Evolutionary conservation across 2,888 invertebrate species (phyloP).

Genomic region (Noctua pronuba): DNA sequence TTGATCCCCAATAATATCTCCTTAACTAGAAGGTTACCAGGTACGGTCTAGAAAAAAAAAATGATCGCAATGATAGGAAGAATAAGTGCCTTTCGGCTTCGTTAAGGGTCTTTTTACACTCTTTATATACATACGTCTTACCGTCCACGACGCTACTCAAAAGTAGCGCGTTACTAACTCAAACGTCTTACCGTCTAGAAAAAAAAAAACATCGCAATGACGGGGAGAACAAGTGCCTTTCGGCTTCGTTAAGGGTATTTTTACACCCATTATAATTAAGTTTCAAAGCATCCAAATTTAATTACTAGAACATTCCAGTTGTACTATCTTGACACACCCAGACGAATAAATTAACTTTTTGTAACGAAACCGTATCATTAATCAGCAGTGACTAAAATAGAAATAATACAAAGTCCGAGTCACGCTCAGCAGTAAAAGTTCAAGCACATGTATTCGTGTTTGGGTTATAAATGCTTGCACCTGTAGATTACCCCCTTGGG

Average conservation of each 20-base stretch:
- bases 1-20: no score
- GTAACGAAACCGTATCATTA: background rate
- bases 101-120: no score
- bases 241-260: no score
- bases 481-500: conserved; percentile 26
- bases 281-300: background rate
- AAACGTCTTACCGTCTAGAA: no score
- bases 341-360: background rate
- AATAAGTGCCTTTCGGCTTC: no score
- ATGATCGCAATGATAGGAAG: no score
- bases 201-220: no score
- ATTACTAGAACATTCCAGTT: background rate
- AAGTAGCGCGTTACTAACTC: background rate
- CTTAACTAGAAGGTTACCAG: no score
- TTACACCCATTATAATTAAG: background rate
- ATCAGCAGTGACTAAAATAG: background rate
- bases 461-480: conserved; percentile 24
- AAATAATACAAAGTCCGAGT: conserved; percentile 20
- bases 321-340: background rate
- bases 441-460: conserved; percentile 17
- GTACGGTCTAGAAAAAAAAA: no score
- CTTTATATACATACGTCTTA: no score
- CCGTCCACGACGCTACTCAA: background rate
- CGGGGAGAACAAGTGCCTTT: no score
- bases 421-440: conserved; percentile 26